These are phyloP conservation scores for Thymallus thymallus DNA, from an alignment of 2,113 vertebrate genomes.

Conservation along the genomic window DNA sequence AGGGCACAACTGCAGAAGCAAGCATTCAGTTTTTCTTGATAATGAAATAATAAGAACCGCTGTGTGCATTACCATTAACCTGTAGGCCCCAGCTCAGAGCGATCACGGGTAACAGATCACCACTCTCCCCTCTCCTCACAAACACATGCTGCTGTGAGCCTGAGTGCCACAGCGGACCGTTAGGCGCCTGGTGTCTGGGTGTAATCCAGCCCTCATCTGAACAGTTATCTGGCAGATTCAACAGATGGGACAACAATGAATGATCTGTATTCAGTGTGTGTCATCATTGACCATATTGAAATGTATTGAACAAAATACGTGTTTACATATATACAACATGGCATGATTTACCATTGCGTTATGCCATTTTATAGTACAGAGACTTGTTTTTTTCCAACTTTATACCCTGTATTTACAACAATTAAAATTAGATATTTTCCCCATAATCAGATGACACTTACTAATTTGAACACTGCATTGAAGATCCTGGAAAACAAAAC, in stretches of 20 bases:
- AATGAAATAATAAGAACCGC: not conserved
- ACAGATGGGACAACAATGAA: not conserved
- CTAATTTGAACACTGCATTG: constrained; percentile 47
- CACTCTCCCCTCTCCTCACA: constrained; percentile 25
- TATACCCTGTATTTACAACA: no score
- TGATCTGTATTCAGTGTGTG: not conserved
- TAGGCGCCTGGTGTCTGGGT: not conserved
- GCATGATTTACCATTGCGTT: no score
- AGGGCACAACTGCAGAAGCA: no score
- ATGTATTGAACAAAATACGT: not conserved
- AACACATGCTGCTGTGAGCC: not conserved
- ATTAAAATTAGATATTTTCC: no score
- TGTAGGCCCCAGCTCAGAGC: constrained; percentile 46
- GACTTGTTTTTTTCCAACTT: no score
- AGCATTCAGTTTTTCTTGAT: no score
- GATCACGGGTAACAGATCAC: constrained; percentile 43
- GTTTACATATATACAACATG: not conserved
- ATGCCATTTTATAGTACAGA: no score
- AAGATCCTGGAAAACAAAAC: constrained; percentile 28
- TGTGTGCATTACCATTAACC: constrained; percentile 49
- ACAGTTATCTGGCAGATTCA: constrained; percentile 57
- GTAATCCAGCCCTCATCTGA: constrained; percentile 19
- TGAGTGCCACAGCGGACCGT: not conserved
- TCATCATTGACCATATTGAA: not conserved
- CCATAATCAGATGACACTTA: constrained; percentile 45